Base-by-base conservation (phyloP, 2,797 vertebrate species). In the Craterocephalus amniculus region DNA sequence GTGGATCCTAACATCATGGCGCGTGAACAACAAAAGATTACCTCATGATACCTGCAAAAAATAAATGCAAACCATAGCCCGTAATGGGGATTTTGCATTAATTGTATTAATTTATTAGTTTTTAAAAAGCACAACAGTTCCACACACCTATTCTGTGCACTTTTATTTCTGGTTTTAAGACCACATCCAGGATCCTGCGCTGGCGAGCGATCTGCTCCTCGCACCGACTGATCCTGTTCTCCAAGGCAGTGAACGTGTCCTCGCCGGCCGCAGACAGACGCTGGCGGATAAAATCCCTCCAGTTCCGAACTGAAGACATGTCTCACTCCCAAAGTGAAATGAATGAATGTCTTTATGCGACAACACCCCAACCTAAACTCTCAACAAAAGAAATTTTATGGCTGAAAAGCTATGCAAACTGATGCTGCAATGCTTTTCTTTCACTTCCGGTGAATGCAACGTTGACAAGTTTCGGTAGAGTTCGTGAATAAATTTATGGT, bases 271-370 rank as follows among this genome's bases (percentile, higher is more conserved):
- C 48, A 20, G 58, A 36, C 58, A 67, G 27, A 32, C 65, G 55
- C 36, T 22, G 65, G 13, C 40, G 34, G n/a, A 67, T 35, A 5
- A 58, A 58, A 16, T 58, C 56, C 18, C 65, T 67, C 29, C 22
- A 58, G 55, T 18, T 12, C 1, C 56, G 13, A 16, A 35, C 14
- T 1, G 31, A 48, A 35, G 65, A 57, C 65, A 67, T 67, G 48
- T 24, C 22, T 49, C n/a, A 20, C 45, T 10, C 20, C 45, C 45
- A 48, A 9, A 48, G 20, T 4, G 6, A 48, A n/a, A 48, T 12
- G 22, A 10, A 24, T 24, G n/a, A n/a, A n/a, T n/a, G n/a, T n/a
- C n/a, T n/a, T n/a, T n/a, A 11, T 49, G 13, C 1, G 9, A 45
- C 43, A 2, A n/a, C 6, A 9, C 14, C n/a, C n/a, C n/a, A n/a